Percentiles rank a stretch among this genome's conserved stretches.
Evolutionary conservation across 2,113 vertebrate genomes (phyloP).

Genomic region (Suncus etruscus): DNA sequence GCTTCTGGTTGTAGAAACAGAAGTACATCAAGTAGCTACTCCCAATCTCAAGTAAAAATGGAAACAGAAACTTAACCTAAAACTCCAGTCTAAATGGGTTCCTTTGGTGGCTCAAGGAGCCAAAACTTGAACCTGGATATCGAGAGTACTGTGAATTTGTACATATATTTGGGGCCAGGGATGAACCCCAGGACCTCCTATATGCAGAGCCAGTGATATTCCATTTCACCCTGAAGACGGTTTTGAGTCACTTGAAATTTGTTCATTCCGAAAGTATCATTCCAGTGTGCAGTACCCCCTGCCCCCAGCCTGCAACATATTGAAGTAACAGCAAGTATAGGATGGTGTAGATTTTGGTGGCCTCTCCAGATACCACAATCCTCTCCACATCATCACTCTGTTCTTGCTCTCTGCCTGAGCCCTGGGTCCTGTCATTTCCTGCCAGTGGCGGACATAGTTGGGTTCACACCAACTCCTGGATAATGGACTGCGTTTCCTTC

Average conservation of each 20-base stretch:
- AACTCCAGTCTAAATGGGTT: not conserved
- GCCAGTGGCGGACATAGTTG: not conserved
- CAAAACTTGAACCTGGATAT: not conserved
- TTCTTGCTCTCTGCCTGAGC: not conserved
- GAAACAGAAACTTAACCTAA: not conserved
- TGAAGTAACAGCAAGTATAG: not conserved
- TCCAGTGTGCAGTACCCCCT: not conserved
- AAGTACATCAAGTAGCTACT: too few species aligned
- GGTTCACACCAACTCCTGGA: not conserved
- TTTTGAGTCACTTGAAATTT: not conserved
- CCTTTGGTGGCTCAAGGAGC: not conserved
- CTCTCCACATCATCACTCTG: not conserved
- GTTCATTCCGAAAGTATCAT: not conserved
- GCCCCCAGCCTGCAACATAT: not conserved
- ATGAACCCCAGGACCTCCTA: too few species aligned
- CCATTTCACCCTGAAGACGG: not conserved
- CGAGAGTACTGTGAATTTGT: not conserved
- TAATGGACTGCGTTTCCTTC: not conserved
- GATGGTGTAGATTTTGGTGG: not conserved
- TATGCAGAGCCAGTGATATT: too few species aligned
- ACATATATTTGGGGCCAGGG: too few species aligned
- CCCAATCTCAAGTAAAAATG: fast-evolving
- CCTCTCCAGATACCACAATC: fast-evolving
- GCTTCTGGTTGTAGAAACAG: not conserved
- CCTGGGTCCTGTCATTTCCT: not conserved